Evolutionary conservation across 1,140 invertebrate species (phyloP).

Genomic region (Drosophila elegans): DNA sequence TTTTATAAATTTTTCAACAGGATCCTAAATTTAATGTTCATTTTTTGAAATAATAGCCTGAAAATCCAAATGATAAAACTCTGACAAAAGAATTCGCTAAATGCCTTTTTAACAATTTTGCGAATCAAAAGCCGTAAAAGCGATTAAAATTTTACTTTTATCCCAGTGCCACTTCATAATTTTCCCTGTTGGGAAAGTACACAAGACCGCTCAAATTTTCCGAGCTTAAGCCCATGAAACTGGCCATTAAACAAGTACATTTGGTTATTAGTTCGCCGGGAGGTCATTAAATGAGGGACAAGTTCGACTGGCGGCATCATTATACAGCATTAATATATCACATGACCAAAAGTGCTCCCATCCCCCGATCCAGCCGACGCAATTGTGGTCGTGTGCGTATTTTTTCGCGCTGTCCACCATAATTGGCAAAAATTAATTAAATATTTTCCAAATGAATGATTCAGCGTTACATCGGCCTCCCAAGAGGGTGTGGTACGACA

Average conservation of each 20-base stretch:
- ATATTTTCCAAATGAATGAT: slow-evolving; percentile 84
- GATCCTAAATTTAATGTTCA: no score
- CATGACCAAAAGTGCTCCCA: slow-evolving; percentile 62
- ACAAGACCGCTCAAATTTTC: not conserved
- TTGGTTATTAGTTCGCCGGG: slow-evolving; percentile 42
- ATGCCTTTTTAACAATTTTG: not conserved
- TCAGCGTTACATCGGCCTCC: slow-evolving; percentile 56
- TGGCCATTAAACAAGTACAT: slow-evolving; percentile 28
- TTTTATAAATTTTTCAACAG: no score
- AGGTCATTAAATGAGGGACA: slow-evolving; percentile 72
- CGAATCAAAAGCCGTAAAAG: not conserved
- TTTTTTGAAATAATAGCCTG: no score
- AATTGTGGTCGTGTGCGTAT: slow-evolving; percentile 63
- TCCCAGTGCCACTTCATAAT: slow-evolving; percentile 12
- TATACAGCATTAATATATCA: slow-evolving; percentile 79
- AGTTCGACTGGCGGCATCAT: slow-evolving; percentile 61
- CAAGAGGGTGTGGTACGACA: slow-evolving; percentile 21
- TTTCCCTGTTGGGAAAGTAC: not conserved
- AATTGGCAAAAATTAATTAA: slow-evolving; percentile 85
- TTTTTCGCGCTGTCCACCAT: slow-evolving; percentile 68
- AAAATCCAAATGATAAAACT: no score
- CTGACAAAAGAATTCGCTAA: not conserved
- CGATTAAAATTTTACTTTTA: not conserved
- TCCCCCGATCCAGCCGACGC: slow-evolving; percentile 29
- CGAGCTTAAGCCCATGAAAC: slow-evolving; percentile 30